Percentiles rank a stretch among this genome's conserved stretches.
Evolutionary conservation across 2,113 vertebrate genomes (phyloP).

Genomic region (Anhinga anhinga): DNA sequence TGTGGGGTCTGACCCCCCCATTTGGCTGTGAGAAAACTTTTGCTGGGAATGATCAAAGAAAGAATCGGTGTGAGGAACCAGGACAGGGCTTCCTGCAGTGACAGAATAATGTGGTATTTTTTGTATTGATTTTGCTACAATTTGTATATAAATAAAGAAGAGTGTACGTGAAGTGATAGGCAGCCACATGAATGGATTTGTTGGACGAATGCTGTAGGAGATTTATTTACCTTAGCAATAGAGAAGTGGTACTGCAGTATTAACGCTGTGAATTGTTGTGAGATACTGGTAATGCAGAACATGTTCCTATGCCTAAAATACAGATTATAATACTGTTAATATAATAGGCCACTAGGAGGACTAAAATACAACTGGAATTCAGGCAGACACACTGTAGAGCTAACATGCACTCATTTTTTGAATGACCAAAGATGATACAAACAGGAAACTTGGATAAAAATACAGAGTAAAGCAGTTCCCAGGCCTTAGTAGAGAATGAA

Average conservation of each 20-base stretch:
- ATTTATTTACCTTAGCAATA: background rate
- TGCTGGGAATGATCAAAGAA: background rate
- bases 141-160: background rate
- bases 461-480: conserved; percentile 22
- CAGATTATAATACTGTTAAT: conserved; percentile 4
- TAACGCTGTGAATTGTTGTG: background rate
- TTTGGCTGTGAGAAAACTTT: background rate
- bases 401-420: background rate
- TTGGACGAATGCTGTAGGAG: background rate
- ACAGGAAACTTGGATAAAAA: conserved; percentile 37
- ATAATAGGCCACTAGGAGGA: conserved; percentile 61
- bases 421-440: background rate
- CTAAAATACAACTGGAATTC: conserved; percentile 64
- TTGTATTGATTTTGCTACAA: background rate
- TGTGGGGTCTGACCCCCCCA: background rate
- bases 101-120: background rate
- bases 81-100: background rate
- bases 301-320: background rate
- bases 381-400: background rate
- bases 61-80: background rate
- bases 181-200: background rate
- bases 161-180: background rate
- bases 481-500: background rate
- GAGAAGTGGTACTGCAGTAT: background rate
- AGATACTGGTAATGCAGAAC: background rate